Evolutionary conservation across 2,113 vertebrate genomes (phyloP).

Genomic region (Ciconia boyciana): DNA sequence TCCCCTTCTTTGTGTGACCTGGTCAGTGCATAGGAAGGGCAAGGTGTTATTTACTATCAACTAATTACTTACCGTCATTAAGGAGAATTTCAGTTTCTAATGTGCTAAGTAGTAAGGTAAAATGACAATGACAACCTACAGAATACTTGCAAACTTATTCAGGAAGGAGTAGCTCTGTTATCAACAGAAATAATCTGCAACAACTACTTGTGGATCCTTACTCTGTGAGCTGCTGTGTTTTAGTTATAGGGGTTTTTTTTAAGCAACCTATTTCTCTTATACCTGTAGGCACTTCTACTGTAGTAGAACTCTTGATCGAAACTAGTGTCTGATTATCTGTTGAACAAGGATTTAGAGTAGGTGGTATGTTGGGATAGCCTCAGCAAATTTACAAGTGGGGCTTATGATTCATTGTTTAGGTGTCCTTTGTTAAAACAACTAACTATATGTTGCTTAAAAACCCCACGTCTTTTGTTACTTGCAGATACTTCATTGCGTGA

Average conservation of each 20-base stretch:
- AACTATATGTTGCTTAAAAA: not conserved
- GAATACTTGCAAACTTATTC: not conserved
- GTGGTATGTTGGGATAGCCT: not conserved
- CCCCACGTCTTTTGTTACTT: not conserved
- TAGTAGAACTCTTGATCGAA: constrained; percentile 42
- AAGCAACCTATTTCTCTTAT: not conserved
- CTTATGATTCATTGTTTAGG: not conserved
- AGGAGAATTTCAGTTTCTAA: not conserved
- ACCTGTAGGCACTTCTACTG: not conserved
- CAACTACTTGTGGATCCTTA: not conserved
- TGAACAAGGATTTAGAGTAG: constrained; percentile 30
- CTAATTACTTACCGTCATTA: not conserved
- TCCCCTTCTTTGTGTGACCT: constrained; percentile 13
- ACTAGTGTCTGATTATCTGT: constrained; percentile 15
- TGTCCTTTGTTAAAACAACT: not conserved
- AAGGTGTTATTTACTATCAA: not conserved
- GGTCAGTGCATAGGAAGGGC: not conserved
- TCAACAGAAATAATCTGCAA: not conserved
- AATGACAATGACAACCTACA: not conserved
- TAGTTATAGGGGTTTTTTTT: not conserved
- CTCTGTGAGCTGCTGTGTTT: not conserved
- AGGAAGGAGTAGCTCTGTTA: not conserved
- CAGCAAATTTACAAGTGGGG: not conserved
- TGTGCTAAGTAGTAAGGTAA: not conserved
- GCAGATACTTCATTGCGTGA: not conserved